Conservation (phyloP, 2,113 vertebrate species). For the Podilymbus podiceps region DNA sequence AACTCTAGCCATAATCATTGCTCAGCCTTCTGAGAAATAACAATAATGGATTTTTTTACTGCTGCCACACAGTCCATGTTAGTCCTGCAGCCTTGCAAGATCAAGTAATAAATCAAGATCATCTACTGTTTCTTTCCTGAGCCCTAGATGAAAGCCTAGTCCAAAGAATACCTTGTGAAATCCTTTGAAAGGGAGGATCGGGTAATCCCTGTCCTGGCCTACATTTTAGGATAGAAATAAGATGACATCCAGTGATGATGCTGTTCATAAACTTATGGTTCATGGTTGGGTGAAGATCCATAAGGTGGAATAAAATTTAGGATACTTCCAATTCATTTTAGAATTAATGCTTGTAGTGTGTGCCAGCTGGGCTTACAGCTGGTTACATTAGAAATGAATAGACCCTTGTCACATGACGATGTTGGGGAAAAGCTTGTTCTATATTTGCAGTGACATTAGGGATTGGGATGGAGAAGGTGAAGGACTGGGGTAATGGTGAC, state of each 20-base stretch:
- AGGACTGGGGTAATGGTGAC: neutral
- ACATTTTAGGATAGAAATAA: neutral
- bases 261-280: neutral
- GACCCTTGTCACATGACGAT: fast-evolving
- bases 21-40: constrained; percentile 12
- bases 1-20: neutral
- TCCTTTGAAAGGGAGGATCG: neutral
- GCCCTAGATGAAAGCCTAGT: neutral
- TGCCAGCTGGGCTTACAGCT: neutral
- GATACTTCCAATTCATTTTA: neutral
- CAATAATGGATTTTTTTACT: neutral
- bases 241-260: neutral
- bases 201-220: neutral
- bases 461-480: neutral
- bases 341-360: neutral
- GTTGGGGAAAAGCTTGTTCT: neutral
- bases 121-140: neutral
- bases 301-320: neutral
- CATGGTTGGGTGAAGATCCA: neutral
- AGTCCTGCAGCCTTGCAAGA: neutral
- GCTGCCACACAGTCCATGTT: neutral
- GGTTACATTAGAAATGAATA: neutral
- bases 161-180: neutral
- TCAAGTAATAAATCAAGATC: neutral
- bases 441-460: neutral